Base-by-base conservation (phyloP, 2,113 vertebrate genomes). In the Semnopithecus entellus region DNA sequence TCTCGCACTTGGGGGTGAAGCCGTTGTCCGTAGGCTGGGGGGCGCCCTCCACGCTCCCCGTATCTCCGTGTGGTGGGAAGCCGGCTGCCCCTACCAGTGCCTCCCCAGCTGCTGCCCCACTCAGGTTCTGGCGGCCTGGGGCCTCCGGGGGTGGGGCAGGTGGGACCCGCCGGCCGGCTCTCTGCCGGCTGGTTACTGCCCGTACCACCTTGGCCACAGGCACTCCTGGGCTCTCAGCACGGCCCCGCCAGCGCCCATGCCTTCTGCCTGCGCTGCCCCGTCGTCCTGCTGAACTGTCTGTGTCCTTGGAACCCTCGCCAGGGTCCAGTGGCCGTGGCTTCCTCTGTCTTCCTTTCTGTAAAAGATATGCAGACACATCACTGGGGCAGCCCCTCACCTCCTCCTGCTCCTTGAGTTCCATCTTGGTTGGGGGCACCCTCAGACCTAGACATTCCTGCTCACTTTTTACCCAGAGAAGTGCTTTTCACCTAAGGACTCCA, bases 1-100 rank as follows among this genome's bases (percentile, higher is more conserved):
- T 99, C 89, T 99, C 99, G 0, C 99, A 99, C 97, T 99, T 99
- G 3, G 99, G 99, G 72, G 99, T 98, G 98, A 99, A 99, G 98
- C 98, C 98, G 32, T 98, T 99, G 98, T 99, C 99, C 0, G 99
- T 98, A 89, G 99, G 98, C 97, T 99, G 99, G 8, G 99, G 99
- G 1, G 99, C 99, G 0, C 99, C 99, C 88, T 99, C 99, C 98
- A 99, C 99, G 0, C 99, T 99, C 94, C 99, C 99, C 0, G 99
- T 99, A 97, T 99, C 99, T 0, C 99, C 99, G 1, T 99, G 99
- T 22, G 99, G 98, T n/a, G 98, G 99, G 4, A 98, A 40, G 88
- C 97, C 97, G 0, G 98, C 99, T 0, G 83, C 98, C 11, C 96
- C 98, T 4, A 99, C 99, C 30, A 99, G 81, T n/a, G 90, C 97